These are phyloP conservation scores for Tragelaphus imberbis DNA, from an alignment of 2,113 vertebrate species.

Conservation along the genomic window DNA sequence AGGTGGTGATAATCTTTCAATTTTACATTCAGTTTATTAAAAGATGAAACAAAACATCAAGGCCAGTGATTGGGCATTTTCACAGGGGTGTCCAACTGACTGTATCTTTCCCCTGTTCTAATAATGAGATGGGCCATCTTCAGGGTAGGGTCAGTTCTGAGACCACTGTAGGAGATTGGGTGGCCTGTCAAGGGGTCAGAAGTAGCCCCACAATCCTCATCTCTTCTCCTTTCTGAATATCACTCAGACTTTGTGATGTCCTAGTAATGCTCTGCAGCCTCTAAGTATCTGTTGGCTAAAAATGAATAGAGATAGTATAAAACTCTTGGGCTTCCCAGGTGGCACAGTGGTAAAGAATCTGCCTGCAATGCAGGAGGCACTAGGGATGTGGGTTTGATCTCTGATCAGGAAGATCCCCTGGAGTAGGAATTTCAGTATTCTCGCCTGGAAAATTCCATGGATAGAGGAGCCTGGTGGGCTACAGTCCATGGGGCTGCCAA, in stretches of 20 bases:
- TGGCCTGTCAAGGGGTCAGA: not conserved
- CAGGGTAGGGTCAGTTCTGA: not conserved
- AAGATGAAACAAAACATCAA: not conserved
- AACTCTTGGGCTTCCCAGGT: not conserved
- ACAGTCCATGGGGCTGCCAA: not conserved
- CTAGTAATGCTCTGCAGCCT: not conserved
- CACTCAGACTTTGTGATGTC: not conserved
- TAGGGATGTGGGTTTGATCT: not conserved
- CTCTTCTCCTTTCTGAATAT: not conserved
- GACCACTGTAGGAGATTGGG: not conserved
- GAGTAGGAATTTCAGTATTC: not conserved
- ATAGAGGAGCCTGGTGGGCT: not conserved
- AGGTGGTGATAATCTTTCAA: not conserved
- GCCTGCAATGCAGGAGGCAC: not conserved
- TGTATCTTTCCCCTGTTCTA: not conserved
- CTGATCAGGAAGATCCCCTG: not conserved
- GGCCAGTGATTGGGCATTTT: not conserved
- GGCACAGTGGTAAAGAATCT: not conserved
- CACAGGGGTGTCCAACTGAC: not conserved
- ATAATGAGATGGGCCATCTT: not conserved
- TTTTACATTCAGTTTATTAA: not conserved
- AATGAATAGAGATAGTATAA: conserved; percentile 7
- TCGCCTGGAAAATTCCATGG: not conserved
- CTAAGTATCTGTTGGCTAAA: not conserved
- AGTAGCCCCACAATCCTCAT: not conserved